Evolutionary conservation across 2,113 vertebrate species (phyloP), one percentile per base, ranked within the genome.

Genomic region (Trichomycterus rosablanca): DNA sequence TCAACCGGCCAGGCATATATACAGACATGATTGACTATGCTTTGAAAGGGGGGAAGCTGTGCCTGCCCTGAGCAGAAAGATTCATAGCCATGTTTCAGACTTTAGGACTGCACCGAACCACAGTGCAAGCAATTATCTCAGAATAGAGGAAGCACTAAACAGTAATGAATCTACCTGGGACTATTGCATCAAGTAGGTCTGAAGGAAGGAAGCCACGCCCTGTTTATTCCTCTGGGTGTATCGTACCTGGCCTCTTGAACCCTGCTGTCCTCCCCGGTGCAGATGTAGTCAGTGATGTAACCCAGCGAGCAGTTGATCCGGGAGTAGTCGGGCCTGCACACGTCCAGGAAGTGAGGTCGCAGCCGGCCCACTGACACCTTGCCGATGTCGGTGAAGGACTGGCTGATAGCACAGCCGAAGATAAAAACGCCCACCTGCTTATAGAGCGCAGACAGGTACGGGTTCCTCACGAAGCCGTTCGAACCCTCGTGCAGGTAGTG

Each of bases 281-380:
- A 98, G 63, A 88, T 78, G 0, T 80, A 80, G 11, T 93, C 90
- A 0, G 76, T 83, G 79, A 90, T 82, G 79, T 94, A 88, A 0
- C 94, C 97, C 51, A 75, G 18, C 0, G 94, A 97, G 70, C 92
- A 94, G 82, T 96, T 94, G 71, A 87, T 80, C 0, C 74, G 61
- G 70, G 80, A 69, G 68, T 81, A 84, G 66, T 87, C 81, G 0
- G 92, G 94, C 5, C 89, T 80, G 60, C 94, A 97, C 60, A 97
- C 88, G 0, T 91, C 90, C 28, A 97, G 76, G 77, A 98, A 98
- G 79, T 91, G 92, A 0, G 95, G 95, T 10, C 94, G 82, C 59
- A 95, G 86, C 0, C 92, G 93, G 9, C 94, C 93, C 0, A 92
- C 88, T 19, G 89, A 93, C 80, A 95, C 95, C 30, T 98, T 98